phyloP scores from a whole-genome alignment of 2,113 vertebrate genomes.

The Chaetodon trifascialis region DNA sequence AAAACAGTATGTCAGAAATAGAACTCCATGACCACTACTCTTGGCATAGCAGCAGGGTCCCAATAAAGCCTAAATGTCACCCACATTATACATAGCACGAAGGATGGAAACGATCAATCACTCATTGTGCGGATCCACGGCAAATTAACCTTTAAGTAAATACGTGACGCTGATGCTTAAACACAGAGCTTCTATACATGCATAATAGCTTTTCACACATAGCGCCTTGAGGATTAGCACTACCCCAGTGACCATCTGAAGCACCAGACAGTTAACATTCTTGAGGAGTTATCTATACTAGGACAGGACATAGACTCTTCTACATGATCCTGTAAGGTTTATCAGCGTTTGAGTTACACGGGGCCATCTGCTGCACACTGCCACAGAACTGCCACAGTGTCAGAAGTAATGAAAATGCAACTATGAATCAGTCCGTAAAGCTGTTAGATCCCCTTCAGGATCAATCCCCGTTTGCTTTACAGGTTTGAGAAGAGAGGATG shows the following conservation, averaged over 20 bases:
- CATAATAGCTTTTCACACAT: conserved; percentile 21
- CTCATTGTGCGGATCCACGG: conserved; percentile 52
- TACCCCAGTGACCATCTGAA: neutral
- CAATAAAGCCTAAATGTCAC: conserved; percentile 71
- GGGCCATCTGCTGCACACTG: conserved; percentile 54
- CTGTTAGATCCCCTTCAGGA: neutral
- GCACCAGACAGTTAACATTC: conserved; percentile 19
- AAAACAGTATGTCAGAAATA: conserved; percentile 70
- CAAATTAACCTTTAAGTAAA: conserved; percentile 80
- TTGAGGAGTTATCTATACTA: conserved; percentile 11
- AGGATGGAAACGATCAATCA: conserved; percentile 58
- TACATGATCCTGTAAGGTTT: neutral
- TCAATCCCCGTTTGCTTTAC: neutral
- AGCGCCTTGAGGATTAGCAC: conserved; percentile 11
- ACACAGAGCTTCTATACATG: conserved; percentile 29
- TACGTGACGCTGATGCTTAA: conserved; percentile 63
- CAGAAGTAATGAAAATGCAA: conserved; percentile 41
- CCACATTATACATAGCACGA: conserved; percentile 54
- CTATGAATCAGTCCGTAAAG: conserved; percentile 36
- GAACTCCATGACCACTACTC: conserved; percentile 48
- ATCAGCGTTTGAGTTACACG: conserved; percentile 23
- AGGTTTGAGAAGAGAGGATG: neutral
- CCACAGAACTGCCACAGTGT: conserved; percentile 18
- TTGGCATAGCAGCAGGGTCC: conserved; percentile 56
- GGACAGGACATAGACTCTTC: neutral